Evolutionary conservation across 2,113 vertebrate species (phyloP), one percentile per base, ranked within the genome.

Genomic region (Heloderma charlesbogerti): DNA sequence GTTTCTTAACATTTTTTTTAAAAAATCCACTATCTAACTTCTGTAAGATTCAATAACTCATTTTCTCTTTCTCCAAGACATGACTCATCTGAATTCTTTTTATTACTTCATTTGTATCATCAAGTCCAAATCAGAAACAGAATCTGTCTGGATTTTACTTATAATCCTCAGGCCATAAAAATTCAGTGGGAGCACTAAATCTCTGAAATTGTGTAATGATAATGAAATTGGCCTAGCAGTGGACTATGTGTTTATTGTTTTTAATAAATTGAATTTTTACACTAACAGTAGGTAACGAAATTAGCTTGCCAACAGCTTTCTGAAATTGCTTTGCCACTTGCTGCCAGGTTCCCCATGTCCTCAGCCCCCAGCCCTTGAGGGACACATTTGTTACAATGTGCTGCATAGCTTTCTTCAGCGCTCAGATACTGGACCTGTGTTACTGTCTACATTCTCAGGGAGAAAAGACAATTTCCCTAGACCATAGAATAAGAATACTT

Each of bases 51-150:
- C 91, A 92, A 86, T 74, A 66, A 93, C 92, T 93, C 92, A 90
- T 94, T 77, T 93, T 92, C 89, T 92, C 87, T 67, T 94, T 93
- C 95, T 96, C 94, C 91, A 95, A 96, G 34, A 92, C 72, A 84
- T 95, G 93, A 95, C 90, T 96, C 91, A 90, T 81, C 93, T 87
- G 91, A 92, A 37, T 94, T 82, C 88, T 89, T 94, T 95, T 92
- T 89, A 60, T 95, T 92, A 60, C 79, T 94, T 89, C 75, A 91
- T 15, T 91, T 88, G 83, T 94, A 25, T 90, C 79, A 89, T 88
- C 88, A 92, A 72, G 79, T 92, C 90, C 79, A 95, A 95, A 95
- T 89, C 83, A 96, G 94, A 93, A 96, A 95, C 84, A 92, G 92
- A 96, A 92, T 67, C 18, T 83, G 86, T 88, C 94, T 95, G 95